Evolutionary conservation across 1,140 invertebrate genomes (phyloP).

Genomic region (Drosophila navojoa): DNA sequence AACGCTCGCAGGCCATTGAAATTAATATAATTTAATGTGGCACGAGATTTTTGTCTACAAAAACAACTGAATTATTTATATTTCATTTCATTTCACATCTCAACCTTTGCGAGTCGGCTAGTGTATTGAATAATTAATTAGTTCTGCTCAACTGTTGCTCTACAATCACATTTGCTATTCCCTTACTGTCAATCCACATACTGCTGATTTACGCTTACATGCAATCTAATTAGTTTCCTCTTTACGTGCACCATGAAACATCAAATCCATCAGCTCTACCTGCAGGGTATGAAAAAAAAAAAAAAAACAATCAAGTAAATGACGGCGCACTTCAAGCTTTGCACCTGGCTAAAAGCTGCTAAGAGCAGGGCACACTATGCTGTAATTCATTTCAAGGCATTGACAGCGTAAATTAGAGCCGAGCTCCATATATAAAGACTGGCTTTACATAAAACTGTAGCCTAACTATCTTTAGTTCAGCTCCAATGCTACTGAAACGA

Average conservation of each 20-base stretch:
- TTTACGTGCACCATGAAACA: background rate
- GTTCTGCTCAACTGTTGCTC: too few relatives aligned
- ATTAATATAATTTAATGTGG: background rate
- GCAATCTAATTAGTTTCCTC: background rate
- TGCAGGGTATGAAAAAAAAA: slow-evolving; percentile 28
- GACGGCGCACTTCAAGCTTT: slow-evolving; percentile 49
- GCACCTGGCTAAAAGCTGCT: slow-evolving; percentile 42
- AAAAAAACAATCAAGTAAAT: slow-evolving; percentile 71
- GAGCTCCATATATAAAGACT: background rate
- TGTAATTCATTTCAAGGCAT: background rate
- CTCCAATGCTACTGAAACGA: too few relatives aligned
- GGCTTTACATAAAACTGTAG: background rate
- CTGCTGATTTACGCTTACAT: background rate
- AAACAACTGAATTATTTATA: too few relatives aligned
- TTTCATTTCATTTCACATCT: too few relatives aligned
- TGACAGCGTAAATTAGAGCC: slow-evolving; percentile 8
- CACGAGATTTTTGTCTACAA: background rate
- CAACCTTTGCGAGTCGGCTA: too few relatives aligned
- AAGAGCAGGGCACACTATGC: background rate
- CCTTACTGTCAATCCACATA: background rate
- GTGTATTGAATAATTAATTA: too few relatives aligned
- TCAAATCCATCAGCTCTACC: background rate
- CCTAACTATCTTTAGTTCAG: background rate
- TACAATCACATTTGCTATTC: too few relatives aligned
- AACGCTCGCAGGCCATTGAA: background rate